Evolutionary conservation across 1,140 invertebrate species (phyloP), one percentile per base, ranked within the genome.

Genomic region (Nasonia vitripennis): DNA sequence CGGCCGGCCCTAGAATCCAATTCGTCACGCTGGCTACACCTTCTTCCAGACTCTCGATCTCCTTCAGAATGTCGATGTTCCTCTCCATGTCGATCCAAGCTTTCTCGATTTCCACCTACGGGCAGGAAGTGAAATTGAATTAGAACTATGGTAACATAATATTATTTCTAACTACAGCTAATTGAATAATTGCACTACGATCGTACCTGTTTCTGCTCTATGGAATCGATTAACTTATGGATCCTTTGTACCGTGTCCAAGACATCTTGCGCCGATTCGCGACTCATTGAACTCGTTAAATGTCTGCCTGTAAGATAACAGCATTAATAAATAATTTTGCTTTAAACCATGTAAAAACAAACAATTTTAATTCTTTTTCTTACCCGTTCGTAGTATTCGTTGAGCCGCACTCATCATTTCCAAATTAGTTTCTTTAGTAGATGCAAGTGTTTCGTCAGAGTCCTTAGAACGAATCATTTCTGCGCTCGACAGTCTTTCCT

Each of bases 1-100:
- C 96, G 1, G 96, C 96, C 77, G 95, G 95, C 70, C 96, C 95
- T 23, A 97, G 90, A 78, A 97, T 96, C 96, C 96, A 97, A 88
- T 96, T 95, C 11, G 96, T 96, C 20, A 97, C 96, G 89, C 93
- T 94, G 48, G 94, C 93, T 81, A 96, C 95, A 67, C 95, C 95
- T 89, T 95, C 94, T 87, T 96, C 95, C 2, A 96, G 89, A 12
- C 93, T 91, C 68, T 92, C 91, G 79, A 96, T 93, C 88, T 96
- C 95, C 90, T 95, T 95, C 73, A 95, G 94, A 87, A 94, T 94
- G 75, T 95, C 94, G 67, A 96, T 89, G 88, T 93, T 94, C 81
- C 94, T 94, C 77, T 96, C 94, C 88, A 96, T 92, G 83, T 94
- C 94, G 84, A 89, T 91, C 95, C 95, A 96, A 27, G 93, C 95